These are phyloP conservation scores for Felis catus DNA, from an alignment of 2,113 vertebrate species.

Conservation along the genomic window DNA sequence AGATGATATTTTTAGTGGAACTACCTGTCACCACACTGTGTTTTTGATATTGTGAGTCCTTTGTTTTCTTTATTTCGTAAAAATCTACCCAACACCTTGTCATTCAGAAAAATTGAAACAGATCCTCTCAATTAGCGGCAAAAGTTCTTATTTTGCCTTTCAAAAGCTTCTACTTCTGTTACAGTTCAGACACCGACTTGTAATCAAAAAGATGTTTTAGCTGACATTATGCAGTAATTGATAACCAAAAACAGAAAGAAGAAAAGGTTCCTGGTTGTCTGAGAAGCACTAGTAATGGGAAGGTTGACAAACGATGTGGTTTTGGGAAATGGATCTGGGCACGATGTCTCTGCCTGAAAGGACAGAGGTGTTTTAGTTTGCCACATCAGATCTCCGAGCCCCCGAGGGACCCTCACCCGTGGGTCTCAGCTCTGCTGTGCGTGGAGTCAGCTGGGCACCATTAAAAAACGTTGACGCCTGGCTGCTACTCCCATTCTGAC, in stretches of 20 bases:
- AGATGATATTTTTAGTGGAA: conserved; percentile 15
- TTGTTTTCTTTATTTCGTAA: conserved; percentile 44
- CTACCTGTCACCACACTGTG: background rate
- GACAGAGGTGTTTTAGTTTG: background rate
- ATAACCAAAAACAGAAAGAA: background rate
- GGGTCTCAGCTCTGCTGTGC: background rate
- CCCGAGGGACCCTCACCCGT: fast-evolving
- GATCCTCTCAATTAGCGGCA: background rate
- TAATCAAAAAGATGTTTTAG: background rate
- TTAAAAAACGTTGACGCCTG: background rate
- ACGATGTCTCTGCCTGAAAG: background rate
- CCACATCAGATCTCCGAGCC: background rate
- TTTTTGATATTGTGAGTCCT: conserved; percentile 18
- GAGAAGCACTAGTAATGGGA: background rate
- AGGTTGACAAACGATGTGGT: background rate
- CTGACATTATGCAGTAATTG: background rate
- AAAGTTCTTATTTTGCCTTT: background rate
- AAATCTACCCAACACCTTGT: background rate
- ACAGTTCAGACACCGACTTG: fast-evolving
- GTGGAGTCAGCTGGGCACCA: background rate
- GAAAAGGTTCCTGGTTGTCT: background rate
- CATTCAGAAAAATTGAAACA: background rate
- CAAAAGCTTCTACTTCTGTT: background rate
- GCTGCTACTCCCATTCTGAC: background rate
- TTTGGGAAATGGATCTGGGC: background rate